Evolutionary conservation across 1,140 invertebrate genomes (phyloP), one percentile per base, ranked within the genome.

Genomic region (Hypothenemus hampei): DNA sequence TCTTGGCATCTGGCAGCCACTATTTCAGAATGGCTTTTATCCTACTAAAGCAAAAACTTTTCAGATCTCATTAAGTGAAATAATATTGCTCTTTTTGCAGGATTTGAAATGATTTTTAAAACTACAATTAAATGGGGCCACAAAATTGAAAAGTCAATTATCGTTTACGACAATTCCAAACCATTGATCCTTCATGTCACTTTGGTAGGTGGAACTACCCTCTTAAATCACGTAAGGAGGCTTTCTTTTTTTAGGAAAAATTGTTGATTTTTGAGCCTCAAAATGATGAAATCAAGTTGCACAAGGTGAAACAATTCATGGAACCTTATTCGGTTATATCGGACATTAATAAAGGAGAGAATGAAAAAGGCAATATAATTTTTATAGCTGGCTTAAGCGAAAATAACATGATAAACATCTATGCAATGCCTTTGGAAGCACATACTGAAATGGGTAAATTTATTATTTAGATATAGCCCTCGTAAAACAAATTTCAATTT

Each of bases 311-410:
- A 37, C 0, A 21, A 13, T 53, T 39, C 29, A 13, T 20, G 18
- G 15, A 35, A n/a, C 54, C 46, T 16, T 61, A 45, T 39, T 57
- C 49, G 29, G 33, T 23, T 43, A 43, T 61, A 43, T 50, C 55
- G n/a, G 46, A 45, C 46, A 48, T 61, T 18, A 41, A 50, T 36
- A 54, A 50, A 48, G 19, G 36, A 22, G 22, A 49, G 37, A 58
- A 50, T 45, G 31, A 41, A 45, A 53, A 45, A 15, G 55, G 40
- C 31, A 48, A 31, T 45, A 50, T 54, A 43, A 51, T 43, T 50
- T 40, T 54, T 33, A 40, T 61, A 35, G 49, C 53, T 19, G 59
- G 56, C 35, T 61, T 61, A 57, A 50, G 18, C 19, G 56, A 58
- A 21, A 50, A 49, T 45, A 29, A 47, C 26, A 31, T 37, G 41